Base-by-base conservation (phyloP, 2,888 invertebrate species). In the Lasioglossum oenotherae region DNA sequence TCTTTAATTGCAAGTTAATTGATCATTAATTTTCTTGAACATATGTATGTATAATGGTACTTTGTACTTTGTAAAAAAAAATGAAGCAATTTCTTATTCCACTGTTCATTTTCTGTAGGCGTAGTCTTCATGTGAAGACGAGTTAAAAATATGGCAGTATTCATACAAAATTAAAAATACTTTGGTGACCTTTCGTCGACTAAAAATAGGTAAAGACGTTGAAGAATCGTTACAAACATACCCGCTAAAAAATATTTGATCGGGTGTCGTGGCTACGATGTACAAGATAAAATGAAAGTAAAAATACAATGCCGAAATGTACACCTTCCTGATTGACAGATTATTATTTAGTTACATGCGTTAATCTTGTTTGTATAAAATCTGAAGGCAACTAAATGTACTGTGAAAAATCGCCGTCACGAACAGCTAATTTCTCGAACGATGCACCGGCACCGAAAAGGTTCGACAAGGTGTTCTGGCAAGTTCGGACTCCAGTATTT, bases 401-500 rank as follows among this genome's bases (percentile, higher is more conserved):
- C 1, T 60, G 1, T 27, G 60, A 60, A n/a, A 12, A n/a, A 57
- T n/a, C 12, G 57, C n/a, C 12, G 60, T 27, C n/a, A 2, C n/a
- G 27, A 27, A 12, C n/a, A 57, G n/a, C n/a, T 4, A 12, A 16
- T 60, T 14, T 60, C 27, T 5, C 27, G 27, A 60, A 14, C 64
- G 31, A 64, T 31, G 64, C 31, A 64, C 31, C 31, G 64, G 16
- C 27, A 64, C 31, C 31, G 16, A 64, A 16, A 27, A 12, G 12
- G 27, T n/a, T 60, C 27, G 60, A 16, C 16, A 31, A 64, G 64
- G 27, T 14, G 5, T 64, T 23, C 31, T 35, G 73, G 12, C 49
- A 49, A 35, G 31, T 35, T 74, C 49, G 67, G 81, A 2, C 44
- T 49, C 57, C 74, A 74, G 10, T 57, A 53, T 82, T 57, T 82